Conservation (phyloP, 2,113 vertebrate genomes). For the Actinemys pallida region DNA sequence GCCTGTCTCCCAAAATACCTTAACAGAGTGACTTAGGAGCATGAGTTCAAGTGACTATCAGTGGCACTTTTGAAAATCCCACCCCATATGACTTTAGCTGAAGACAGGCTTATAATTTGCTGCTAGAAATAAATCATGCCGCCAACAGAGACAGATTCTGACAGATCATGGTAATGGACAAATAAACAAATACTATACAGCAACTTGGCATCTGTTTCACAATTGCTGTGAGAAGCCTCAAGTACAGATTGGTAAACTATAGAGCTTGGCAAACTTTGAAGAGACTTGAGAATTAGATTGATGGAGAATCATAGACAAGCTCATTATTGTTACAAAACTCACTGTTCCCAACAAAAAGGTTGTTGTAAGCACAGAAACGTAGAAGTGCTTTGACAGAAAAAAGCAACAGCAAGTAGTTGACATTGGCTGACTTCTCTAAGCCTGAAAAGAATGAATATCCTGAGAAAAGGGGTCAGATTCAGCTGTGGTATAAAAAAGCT, state of each 20-base stretch:
- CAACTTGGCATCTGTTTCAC: conserved; percentile 41
- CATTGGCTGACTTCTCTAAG: conserved; percentile 41
- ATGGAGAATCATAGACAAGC: conserved; percentile 43
- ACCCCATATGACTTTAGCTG: conserved; percentile 46
- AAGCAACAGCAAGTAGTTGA: conserved; percentile 47
- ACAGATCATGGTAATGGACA: conserved; percentile 48
- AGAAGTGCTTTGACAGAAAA: conserved; percentile 49
- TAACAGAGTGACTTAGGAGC: conserved; percentile 44
- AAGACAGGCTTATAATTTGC: conserved; percentile 56
- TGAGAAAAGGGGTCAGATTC: conserved; percentile 47
- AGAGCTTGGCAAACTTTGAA: conserved; percentile 48
- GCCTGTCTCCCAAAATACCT: neutral
- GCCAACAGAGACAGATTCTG: neutral
- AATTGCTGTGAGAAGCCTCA: conserved; percentile 47
- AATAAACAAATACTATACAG: conserved; percentile 60
- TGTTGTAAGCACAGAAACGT: conserved; percentile 37
- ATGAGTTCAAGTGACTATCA: neutral
- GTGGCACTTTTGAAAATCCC: conserved; percentile 51
- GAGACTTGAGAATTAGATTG: conserved; percentile 51
- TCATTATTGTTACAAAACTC: conserved; percentile 25
- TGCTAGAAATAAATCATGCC: conserved; percentile 65
- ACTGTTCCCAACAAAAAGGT: conserved; percentile 17
- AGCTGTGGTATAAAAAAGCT: conserved; percentile 41
- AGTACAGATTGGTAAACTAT: conserved; percentile 36
- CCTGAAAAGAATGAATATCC: conserved; percentile 52